A percentile compares a stretch with the other conserved stretches of the same genome.
Evolutionary conservation across 1,140 invertebrate species (phyloP).

Genomic region (Drosophila melanica): DNA sequence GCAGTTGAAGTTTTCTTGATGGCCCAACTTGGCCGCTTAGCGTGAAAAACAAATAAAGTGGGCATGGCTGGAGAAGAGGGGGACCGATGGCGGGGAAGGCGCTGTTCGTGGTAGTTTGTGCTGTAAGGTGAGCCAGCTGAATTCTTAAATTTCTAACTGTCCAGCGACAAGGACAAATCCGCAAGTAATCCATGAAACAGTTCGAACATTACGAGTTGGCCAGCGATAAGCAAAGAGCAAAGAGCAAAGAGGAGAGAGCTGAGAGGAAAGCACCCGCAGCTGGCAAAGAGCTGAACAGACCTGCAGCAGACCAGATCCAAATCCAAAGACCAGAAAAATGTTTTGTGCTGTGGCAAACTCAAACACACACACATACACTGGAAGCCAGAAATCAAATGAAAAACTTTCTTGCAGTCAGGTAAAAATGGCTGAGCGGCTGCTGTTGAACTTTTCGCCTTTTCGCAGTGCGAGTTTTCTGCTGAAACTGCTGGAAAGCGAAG

Average conservation of each 20-base stretch:
- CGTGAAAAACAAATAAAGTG: constrained; percentile 77
- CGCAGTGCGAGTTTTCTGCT: constrained; percentile 68
- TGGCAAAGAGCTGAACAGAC: constrained; percentile 27
- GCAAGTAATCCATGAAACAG: constrained; percentile 72
- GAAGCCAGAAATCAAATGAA: constrained; percentile 71
- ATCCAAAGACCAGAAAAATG: constrained; percentile 76
- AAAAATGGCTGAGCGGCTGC: constrained; percentile 75
- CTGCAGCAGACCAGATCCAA: constrained; percentile 31
- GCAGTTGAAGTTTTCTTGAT: constrained; percentile 82
- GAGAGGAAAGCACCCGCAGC: constrained; percentile 55
- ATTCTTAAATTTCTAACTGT: constrained; percentile 62
- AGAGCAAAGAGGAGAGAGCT: too few species aligned
- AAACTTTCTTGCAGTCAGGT: constrained; percentile 81
- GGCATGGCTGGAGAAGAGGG: constrained; percentile 16
- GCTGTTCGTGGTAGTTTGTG: background rate
- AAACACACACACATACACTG: constrained; percentile 6
- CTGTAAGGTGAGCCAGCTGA: constrained; percentile 43
- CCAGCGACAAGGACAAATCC: constrained; percentile 77
- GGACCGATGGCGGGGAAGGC: background rate
- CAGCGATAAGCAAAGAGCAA: constrained; percentile 59
- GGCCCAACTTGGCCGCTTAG: constrained; percentile 74
- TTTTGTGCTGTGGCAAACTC: constrained; percentile 60
- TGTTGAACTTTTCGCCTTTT: constrained; percentile 81
- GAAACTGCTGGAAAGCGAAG: constrained; percentile 75
- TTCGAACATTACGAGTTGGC: constrained; percentile 66